Conservation (phyloP, 2,888 invertebrate species). For the Ypsolopha scabrella region DNA sequence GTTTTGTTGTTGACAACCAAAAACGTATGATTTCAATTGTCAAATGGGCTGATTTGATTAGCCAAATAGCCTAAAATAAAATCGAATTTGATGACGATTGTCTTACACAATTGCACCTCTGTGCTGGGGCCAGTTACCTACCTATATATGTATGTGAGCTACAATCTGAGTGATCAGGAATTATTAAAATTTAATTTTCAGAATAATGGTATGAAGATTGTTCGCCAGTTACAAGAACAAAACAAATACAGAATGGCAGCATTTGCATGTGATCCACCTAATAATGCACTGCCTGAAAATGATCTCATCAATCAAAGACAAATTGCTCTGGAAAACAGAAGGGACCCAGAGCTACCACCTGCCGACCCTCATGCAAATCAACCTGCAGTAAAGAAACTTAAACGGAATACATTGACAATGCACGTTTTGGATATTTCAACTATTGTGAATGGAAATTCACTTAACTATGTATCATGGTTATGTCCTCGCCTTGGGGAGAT, state of each 20-base stretch:
- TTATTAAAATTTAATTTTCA: conserved; percentile 23
- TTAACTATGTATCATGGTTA: conserved; percentile 77
- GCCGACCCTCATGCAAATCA: conserved; percentile 38
- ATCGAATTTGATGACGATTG: too few relatives aligned
- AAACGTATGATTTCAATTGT: too few relatives aligned
- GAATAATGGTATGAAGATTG: conserved; percentile 61
- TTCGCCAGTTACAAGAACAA: conserved; percentile 59
- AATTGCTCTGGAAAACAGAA: conserved; percentile 54
- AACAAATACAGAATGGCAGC: conserved; percentile 66
- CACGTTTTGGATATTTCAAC: conserved; percentile 88
- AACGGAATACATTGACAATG: conserved; percentile 80
- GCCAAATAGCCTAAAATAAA: too few relatives aligned
- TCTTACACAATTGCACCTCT: too few relatives aligned
- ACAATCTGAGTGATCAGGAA: too few relatives aligned
- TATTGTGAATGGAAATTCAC: conserved; percentile 72
- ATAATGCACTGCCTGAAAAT: conserved; percentile 45
- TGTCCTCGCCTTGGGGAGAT: conserved; percentile 76
- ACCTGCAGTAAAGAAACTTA: conserved; percentile 69
- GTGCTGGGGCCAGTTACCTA: too few relatives aligned
- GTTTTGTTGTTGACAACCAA: too few relatives aligned
- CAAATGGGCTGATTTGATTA: too few relatives aligned
- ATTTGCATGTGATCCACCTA: conserved; percentile 56
- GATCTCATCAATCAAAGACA: conserved; percentile 62
- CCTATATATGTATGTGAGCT: too few relatives aligned
- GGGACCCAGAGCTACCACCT: conserved; percentile 38